phyloP scores from a whole-genome alignment of 2,113 vertebrate genomes.

The Nipponia nippon region DNA sequence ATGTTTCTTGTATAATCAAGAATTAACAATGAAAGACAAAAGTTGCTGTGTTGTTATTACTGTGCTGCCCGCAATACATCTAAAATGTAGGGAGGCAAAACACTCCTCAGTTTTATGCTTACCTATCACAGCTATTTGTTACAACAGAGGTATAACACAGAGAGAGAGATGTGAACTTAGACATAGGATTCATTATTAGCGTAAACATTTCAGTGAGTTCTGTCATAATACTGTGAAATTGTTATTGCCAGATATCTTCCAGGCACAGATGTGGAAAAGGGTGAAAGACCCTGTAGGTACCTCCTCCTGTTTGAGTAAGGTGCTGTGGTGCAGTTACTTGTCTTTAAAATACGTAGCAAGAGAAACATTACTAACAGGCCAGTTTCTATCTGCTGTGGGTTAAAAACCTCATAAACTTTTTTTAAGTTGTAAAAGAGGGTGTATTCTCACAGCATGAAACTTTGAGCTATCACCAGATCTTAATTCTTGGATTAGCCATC shows the following conservation, averaged over 20 bases:
- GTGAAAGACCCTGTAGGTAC: neutral
- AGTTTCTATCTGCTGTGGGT: neutral
- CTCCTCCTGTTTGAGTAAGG: neutral
- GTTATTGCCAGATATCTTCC: fast-evolving
- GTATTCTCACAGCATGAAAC: neutral
- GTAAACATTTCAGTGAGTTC: neutral
- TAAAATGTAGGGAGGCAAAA: neutral
- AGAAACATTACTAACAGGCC: neutral
- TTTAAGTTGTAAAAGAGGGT: neutral
- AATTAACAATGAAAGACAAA: neutral
- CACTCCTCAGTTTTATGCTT: neutral
- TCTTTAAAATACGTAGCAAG: neutral
- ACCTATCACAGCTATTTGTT: neutral
- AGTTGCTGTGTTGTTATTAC: neutral
- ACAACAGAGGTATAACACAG: neutral
- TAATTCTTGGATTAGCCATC: neutral
- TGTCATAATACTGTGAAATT: neutral
- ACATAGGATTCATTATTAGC: neutral
- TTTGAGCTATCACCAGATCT: neutral
- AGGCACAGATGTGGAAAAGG: neutral
- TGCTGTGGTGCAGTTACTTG: neutral
- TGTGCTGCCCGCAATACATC: neutral
- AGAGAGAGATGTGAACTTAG: neutral
- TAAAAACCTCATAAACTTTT: neutral
- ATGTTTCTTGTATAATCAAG: neutral